phyloP scores from a whole-genome alignment of 2,113 vertebrate species.

The Fulmarus glacialis region DNA sequence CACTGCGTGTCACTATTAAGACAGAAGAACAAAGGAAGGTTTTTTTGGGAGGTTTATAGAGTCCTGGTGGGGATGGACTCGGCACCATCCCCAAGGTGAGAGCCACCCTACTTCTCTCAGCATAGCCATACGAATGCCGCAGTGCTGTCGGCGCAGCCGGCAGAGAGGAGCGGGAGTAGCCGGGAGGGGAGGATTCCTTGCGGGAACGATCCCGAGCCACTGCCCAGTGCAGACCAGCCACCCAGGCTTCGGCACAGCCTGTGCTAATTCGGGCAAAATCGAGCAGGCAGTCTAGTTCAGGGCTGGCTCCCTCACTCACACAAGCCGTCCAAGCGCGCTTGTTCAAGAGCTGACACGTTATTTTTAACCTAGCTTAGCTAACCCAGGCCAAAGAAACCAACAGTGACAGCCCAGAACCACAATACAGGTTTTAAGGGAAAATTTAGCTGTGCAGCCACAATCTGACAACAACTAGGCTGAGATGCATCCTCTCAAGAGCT shows the following conservation, averaged over 20 bases:
- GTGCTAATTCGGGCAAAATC: not conserved
- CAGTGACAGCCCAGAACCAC: not conserved
- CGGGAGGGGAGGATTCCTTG: not conserved
- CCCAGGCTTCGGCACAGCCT: not conserved
- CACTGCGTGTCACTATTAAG: constrained; percentile 49
- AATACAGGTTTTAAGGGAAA: not conserved
- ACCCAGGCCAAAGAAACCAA: not conserved
- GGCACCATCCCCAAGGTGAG: not conserved
- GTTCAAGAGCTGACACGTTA: not conserved
- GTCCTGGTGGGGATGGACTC: not conserved
- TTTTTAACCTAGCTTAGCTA: not conserved
- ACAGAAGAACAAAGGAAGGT: not conserved
- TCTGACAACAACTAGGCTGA: not conserved
- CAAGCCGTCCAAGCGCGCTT: not conserved
- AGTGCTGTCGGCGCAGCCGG: rapidly evolving
- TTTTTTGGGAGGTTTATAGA: not conserved
- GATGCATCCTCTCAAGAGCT: not conserved
- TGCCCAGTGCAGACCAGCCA: not conserved
- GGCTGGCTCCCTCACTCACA: not conserved
- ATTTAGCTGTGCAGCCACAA: not conserved
- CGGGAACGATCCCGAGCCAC: not conserved
- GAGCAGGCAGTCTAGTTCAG: not conserved
- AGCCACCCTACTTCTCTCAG: not conserved
- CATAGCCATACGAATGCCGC: rapidly evolving
- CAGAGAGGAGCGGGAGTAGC: not conserved